phyloP scores from a whole-genome alignment of 2,797 vertebrate species.

The Gymnodraco acuticeps region DNA sequence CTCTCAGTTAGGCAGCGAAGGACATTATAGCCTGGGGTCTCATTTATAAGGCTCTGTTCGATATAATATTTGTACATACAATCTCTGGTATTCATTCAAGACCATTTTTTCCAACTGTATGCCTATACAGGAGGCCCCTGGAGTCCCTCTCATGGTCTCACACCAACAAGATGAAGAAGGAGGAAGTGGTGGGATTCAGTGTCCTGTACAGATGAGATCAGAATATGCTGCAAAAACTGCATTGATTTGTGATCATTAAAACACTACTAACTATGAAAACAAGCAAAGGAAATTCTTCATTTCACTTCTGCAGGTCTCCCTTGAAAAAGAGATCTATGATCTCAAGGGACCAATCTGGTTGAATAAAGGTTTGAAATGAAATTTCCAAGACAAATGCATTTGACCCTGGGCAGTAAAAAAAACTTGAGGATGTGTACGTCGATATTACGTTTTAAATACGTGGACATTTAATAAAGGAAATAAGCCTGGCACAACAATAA shows the following conservation, averaged over 20 bases:
- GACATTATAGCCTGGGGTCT: background rate
- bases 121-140: constrained; percentile 27
- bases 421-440: background rate
- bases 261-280: background rate
- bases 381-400: background rate
- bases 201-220: background rate
- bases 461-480: background rate
- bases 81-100: background rate
- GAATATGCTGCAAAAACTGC: constrained; percentile 1
- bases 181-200: constrained; percentile 2
- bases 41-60: constrained; percentile 5
- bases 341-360: too few species aligned
- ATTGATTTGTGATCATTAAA: constrained; percentile 37
- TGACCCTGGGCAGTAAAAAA: background rate
- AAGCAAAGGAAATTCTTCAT: background rate
- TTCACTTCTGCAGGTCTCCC: background rate
- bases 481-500: too few species aligned
- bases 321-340: too few species aligned
- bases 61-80: too few species aligned
- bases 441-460: background rate
- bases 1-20: background rate
- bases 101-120: background rate
- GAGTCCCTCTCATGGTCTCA: background rate
- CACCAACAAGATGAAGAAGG: background rate
- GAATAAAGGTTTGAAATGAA: too few species aligned